Base-by-base conservation (phyloP, 1,140 invertebrate species). In the Caenorhabditis tropicalis region DNA sequence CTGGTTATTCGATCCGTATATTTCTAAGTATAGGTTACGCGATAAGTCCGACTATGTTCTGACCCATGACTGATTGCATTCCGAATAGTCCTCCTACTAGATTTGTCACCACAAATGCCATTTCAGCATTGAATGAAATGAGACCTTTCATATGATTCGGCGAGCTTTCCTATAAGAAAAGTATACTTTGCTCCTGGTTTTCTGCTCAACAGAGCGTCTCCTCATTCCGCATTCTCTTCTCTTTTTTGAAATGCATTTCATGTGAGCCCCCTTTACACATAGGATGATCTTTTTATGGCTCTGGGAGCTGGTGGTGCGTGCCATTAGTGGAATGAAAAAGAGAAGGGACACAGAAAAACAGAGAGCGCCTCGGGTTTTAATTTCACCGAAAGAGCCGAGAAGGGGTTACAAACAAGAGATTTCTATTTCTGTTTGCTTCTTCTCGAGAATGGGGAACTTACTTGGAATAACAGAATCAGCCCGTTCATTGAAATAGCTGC, bases 71-170 rank as follows among this genome's bases (percentile, higher is more conserved):
- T 10, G 80, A 7, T 12, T 74, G 51, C 88, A 89, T 88, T 79
- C 88, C 88, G 27, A 85, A 82, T 2, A 89, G 27, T 1, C 51
- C 87, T 31, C 88, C 88, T 5, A 87, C 79, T 5, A 85, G 65
- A 87, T 88, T 89, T 48, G 80, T 87, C 1, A 88, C 51, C 10
- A 89, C 88, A 39, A 89, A 88, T 2, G 88, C 83, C 87, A 89
- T 81, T 48, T 89, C 88, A 5, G 88, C 88, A 70, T 86, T 89
- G 87, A 88, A 88, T 6, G 83, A 84, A 79, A 89, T 86, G 1
- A 58, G 24, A 6, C 88, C 88, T 24, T 87, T 82, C n/a, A 89
- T 83, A 49, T 83, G 43, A 16, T 53, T 51, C 4, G 88, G 88
- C 16, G 85, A 81, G n/a, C 84, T 85, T 83, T 89, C 88, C 87